These are phyloP conservation scores for Hydrozoanthus tunicans DNA, from an alignment of 64 coral and sea anemone genomes.

Conservation along the genomic window DNA sequence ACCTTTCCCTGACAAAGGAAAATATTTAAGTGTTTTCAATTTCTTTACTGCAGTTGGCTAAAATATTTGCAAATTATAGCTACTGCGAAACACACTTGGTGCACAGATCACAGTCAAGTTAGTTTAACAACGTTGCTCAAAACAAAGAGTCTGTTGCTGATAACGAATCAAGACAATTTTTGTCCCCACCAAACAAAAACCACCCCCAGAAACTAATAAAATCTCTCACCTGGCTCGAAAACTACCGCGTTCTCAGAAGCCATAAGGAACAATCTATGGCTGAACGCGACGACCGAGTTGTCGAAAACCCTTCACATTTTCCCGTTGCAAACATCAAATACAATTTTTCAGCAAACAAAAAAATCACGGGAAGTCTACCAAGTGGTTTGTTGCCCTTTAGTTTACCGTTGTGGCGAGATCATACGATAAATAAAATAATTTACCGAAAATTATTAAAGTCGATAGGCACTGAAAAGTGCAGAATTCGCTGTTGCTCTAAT, in stretches of 20 bases:
- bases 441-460: constrained; percentile 47
- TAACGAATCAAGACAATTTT: neutral
- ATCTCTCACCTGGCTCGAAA: constrained; percentile 40
- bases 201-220: neutral
- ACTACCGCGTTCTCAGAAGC: constrained; percentile 44
- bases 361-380: neutral
- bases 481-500: constrained; percentile 49
- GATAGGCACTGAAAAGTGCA: constrained; percentile 51
- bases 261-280: constrained; percentile 45
- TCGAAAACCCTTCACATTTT: constrained; percentile 43
- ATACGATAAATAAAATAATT: constrained; percentile 60
- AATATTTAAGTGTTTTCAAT: neutral
- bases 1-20: constrained; percentile 34
- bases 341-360: constrained; percentile 9
- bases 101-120: neutral
- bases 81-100: neutral
- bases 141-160: constrained; percentile 14
- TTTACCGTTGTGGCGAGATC: constrained; percentile 44
- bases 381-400: neutral
- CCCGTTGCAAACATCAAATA: constrained; percentile 58
- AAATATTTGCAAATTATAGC: neutral
- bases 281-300: neutral
- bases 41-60: neutral
- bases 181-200: neutral
- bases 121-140: neutral